phyloP scores from a whole-genome alignment of 2,113 vertebrate species.

The Vidua chalybeata region DNA sequence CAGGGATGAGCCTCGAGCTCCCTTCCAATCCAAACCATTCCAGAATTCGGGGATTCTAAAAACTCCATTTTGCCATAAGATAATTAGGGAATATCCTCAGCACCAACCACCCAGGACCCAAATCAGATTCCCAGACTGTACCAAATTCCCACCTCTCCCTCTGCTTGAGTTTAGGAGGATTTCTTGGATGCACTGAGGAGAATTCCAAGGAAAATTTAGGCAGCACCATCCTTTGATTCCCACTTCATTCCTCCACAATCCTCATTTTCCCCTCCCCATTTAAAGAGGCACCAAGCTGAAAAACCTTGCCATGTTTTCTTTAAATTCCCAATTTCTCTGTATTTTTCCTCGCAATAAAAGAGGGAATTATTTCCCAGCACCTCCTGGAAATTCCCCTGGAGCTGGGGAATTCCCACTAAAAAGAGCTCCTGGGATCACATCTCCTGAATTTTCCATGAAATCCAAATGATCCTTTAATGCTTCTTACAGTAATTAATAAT shows the following conservation, averaged over 20 bases:
- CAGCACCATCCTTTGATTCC: not conserved
- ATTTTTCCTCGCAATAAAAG: not conserved
- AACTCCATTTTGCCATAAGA: not conserved
- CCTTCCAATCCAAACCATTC: not conserved
- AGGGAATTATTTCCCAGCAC: fast-evolving
- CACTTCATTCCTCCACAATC: not conserved
- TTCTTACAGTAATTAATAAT: not conserved
- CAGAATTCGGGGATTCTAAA: not conserved
- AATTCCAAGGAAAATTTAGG: not conserved
- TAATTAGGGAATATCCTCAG: not conserved
- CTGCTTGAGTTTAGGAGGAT: not conserved
- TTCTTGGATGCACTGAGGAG: not conserved
- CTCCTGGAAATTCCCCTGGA: not conserved
- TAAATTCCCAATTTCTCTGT: not conserved
- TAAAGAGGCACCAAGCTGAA: not conserved
- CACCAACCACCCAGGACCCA: not conserved
- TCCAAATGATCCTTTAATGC: not conserved
- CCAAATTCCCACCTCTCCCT: not conserved
- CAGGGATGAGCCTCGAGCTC: too few species aligned
- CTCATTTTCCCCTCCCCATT: not conserved
- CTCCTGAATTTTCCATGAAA: not conserved
- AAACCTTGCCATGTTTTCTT: not conserved
- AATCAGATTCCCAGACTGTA: not conserved
- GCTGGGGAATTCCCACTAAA: not conserved
- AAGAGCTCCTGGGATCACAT: not conserved